A percentile compares a stretch with the other conserved stretches of the same genome.
Evolutionary conservation across 92 coral and sea anemone species (phyloP).

Genomic region (Plumapathes pennacea): DNA sequence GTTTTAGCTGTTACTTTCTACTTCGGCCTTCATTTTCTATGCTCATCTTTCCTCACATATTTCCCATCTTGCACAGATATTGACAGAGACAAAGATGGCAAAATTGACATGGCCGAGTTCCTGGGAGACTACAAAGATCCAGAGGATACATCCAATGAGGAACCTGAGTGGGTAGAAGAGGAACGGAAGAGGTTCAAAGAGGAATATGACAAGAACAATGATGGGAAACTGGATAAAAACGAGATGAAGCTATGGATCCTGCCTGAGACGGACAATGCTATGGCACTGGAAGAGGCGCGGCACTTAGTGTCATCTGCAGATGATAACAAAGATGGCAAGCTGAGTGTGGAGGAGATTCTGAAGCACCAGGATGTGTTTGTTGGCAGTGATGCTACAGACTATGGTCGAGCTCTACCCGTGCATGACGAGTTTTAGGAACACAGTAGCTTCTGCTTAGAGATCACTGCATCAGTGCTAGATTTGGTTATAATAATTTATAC

Average conservation of each 20-base stretch:
- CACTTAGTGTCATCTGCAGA: slow-evolving; percentile 81
- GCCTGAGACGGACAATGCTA: slow-evolving; percentile 86
- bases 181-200: slow-evolving; percentile 83
- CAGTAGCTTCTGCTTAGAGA: too few species aligned
- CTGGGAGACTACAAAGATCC: slow-evolving; percentile 93
- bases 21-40: too few species aligned
- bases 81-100: slow-evolving; percentile 90
- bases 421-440: slow-evolving; percentile 61
- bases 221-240: slow-evolving; percentile 83
- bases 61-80: slow-evolving; percentile 60
- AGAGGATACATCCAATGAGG: slow-evolving; percentile 44
- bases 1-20: too few species aligned
- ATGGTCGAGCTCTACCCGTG: slow-evolving; percentile 89
- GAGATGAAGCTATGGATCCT: slow-evolving; percentile 92
- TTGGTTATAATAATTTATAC: too few species aligned
- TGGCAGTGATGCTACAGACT: slow-evolving; percentile 98
- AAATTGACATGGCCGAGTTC: slow-evolving; percentile 75
- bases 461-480: too few species aligned
- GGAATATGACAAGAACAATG: slow-evolving; percentile 89
- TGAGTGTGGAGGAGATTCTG: slow-evolving; percentile 76
- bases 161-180: slow-evolving; percentile 95
- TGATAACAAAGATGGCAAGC: slow-evolving; percentile 87
- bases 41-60: too few species aligned
- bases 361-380: slow-evolving; percentile 89
- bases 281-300: slow-evolving; percentile 86